Percentiles rank a stretch among this genome's conserved stretches.
Conservation (phyloP, 2,113 vertebrate genomes). For the Oenanthe oenanthe region DNA sequence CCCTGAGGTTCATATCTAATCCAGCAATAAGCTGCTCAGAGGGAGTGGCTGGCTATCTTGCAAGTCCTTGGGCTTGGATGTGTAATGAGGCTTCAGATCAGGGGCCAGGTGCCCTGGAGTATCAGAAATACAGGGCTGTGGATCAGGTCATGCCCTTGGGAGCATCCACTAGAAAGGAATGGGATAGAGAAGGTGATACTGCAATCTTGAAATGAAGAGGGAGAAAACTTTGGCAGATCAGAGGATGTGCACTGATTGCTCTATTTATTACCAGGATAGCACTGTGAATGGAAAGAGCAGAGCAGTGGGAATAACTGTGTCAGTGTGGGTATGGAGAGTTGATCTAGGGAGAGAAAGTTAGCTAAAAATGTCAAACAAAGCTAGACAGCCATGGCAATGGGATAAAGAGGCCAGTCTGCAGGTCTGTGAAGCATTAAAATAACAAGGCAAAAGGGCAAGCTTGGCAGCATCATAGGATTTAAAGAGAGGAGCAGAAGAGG, state of each 20-base stretch:
- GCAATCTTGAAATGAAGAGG: background rate
- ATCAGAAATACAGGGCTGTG: background rate
- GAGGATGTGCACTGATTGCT: background rate
- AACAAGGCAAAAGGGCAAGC: background rate
- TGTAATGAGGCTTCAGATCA: slow-evolving; percentile 21
- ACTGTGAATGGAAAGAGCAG: background rate
- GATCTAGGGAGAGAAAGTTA: slow-evolving; percentile 8
- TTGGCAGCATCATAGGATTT: slow-evolving; percentile 15
- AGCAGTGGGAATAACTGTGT: background rate
- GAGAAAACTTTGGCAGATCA: background rate
- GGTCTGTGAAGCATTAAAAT: slow-evolving; percentile 45
- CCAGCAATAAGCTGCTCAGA: slow-evolving; percentile 37
- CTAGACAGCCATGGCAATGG: slow-evolving; percentile 34
- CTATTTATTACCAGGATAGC: slow-evolving; percentile 21
- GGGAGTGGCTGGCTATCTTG: slow-evolving; percentile 28
- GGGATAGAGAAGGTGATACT: background rate
- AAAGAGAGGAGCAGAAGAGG: slow-evolving; percentile 17
- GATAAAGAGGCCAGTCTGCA: slow-evolving; percentile 42
- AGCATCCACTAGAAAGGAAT: background rate
- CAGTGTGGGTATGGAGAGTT: background rate
- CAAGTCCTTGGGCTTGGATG: background rate
- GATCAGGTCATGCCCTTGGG: background rate
- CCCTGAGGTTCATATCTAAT: slow-evolving; percentile 6
- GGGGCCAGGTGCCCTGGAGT: background rate
- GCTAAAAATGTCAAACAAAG: slow-evolving; percentile 28